Evolutionary conservation across 2,888 invertebrate genomes (phyloP), one percentile per base, ranked within the genome.

Genomic region (Agapostemon virescens): DNA sequence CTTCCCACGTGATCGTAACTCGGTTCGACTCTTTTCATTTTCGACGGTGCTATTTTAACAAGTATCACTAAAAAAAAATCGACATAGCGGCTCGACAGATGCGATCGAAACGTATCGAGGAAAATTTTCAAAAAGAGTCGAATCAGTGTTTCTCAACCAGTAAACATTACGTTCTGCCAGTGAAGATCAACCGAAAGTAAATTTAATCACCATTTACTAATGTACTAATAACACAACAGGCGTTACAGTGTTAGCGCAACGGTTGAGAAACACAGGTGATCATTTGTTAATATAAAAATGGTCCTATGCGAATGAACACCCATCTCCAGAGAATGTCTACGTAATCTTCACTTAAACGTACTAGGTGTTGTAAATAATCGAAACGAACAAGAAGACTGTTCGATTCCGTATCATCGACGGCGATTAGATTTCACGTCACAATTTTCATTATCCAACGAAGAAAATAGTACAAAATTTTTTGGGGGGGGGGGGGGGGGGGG

Each of bases 241-340:
- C 64, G 42, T 61, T 15, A n/a, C n/a, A 23, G 38, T 55, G 49
- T 26, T 33, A 15, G 49, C 40, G n/a, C 20, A 7, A 20, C 15
- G 78, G 68, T 68, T 69, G 72, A 79, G 78, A 78, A 80, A 55
- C 73, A 69, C 73, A 42, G 55, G 30, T 71, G 30, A 30, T 67
- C 67, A 23, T 33, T 45, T 67, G 45, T 78, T 64, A 76, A 85
- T 69, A 77, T 69, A 77, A 75, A 45, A 40, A 76, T 69, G 61
- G 40, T 69, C 58, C 74, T 84, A 86, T 73, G 77, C 77, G 81
- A 85, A 69, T 76, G 84, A 86, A 86, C 85, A 82, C 85, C 85
- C 86, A 76, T 81, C 77, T 83, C 84, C 85, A 83, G 74, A 83
- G 74, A 83, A 84, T 84, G 74, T 78, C 79, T 69, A 58, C 72